Base-by-base conservation (phyloP, 2,113 vertebrate genomes). In the Pelmatolapia mariae region DNA sequence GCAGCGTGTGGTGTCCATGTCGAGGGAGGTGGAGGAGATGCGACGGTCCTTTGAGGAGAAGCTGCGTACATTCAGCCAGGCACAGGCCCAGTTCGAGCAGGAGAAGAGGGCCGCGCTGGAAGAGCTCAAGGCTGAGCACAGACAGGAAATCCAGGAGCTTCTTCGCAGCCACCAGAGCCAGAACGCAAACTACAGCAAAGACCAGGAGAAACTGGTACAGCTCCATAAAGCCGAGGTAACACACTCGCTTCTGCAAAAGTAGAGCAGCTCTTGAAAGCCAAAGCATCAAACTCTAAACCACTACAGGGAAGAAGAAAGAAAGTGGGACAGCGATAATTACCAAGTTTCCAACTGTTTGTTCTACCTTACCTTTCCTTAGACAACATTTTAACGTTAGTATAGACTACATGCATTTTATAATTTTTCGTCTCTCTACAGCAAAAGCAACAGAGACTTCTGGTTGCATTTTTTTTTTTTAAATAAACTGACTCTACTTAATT, bases 11-110 rank as follows among this genome's bases (percentile, higher is more conserved):
- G 98, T 99, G 15, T 98, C 97, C 89, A 99, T 99, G 98, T 99
- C 99, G 1, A 96, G 98, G 89, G 98, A 99, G 95, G 98, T 99
- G 59, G 98, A 99, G 97, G 99, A 99, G 93, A 99, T 99, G 93
- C 97, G 98, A 9, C 97, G 97, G 86, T 98, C 97, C 83, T 99
- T 99, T 12, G 98, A 99, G 92, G 98, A 99, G 76, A 98, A 97
- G 91, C 95, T 99, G 66, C 96, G 96, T 52, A 97, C 97, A 82
- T 99, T 99, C 84, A 96, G 97, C 88, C 97, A 97, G 86, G 94
- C 98, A 24, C 98, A 99, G 89, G 91, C 96, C 40, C 98, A 99
- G 89, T 99, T 98, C 33, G 98, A 99, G 93, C 98, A 98, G 92
- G 98, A 99, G 95, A 99, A 99, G 85, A 96, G 94, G 56, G 93